Evolutionary conservation across 2,888 invertebrate species (phyloP), one percentile per base, ranked within the genome.

Genomic region (Ectropis crepuscularia): DNA sequence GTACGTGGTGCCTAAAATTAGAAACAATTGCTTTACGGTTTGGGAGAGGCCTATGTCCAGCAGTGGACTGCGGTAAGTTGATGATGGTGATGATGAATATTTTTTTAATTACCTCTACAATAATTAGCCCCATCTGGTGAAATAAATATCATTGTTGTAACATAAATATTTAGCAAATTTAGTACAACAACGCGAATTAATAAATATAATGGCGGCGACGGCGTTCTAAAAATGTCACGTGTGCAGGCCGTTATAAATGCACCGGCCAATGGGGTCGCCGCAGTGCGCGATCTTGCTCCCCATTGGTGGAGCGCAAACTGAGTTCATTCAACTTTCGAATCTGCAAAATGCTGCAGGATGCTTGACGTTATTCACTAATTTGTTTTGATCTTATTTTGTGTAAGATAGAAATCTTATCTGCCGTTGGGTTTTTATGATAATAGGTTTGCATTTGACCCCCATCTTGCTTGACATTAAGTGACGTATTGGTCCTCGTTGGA

Each of bases 211-310:
- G 62, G 67, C 66, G 64, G 53, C 63, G 62, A 66, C 66, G 64
- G 54, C 63, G 67, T 70, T 69, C 70, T 67, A 72, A 77, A 77
- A 78, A 74, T 69, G 67, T 74, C 68, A 73, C 67, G 71, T 73
- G 72, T 73, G 69, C 68, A 71, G 65, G 72, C 72, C 64, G 61
- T 72, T 74, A 73, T 74, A 71, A 74, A 78, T 81, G 79, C 80
- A 80, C 68, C 75, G 69, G 71, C 82, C 86, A 87, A 86, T 81
- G 83, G 77, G 89, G 88, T 81, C 89, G 85, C 81, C 90, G 89
- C 90, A 90, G 78, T 90, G 90, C 90, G 90, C 88, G 89, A 81
- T 69, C 77, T 69, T 72, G 71, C 68, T 60, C 74, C 72, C 76
- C 69, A 80, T 82, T 83, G 82, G 82, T 75, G 73, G 74, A 69